Evolutionary conservation across 2,888 invertebrate species (phyloP).

Genomic region (Strigamia maritima): DNA sequence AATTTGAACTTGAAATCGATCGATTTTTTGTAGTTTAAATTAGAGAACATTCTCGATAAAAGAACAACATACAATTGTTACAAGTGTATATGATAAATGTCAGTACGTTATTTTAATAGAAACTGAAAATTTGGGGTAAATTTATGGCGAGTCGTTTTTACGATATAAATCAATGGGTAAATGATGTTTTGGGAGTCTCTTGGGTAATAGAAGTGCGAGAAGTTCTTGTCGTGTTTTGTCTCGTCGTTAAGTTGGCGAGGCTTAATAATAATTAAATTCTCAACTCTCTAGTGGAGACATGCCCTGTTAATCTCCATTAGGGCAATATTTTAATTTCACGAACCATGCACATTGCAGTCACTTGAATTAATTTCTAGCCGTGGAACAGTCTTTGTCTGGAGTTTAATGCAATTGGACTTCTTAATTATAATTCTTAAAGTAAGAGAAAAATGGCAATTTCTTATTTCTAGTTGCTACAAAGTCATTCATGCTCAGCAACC

Average conservation of each 20-base stretch:
- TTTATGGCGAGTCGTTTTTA: neutral
- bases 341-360: conserved; percentile 35
- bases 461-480: conserved; percentile 3
- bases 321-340: conserved; percentile 39
- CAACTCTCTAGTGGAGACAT: conserved; percentile 31
- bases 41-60: neutral
- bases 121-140: neutral
- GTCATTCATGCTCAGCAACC: neutral
- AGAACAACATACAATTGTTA: neutral
- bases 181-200: neutral
- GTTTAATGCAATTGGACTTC: conserved; percentile 35
- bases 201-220: neutral
- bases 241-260: conserved; percentile 27
- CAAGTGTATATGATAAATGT: neutral
- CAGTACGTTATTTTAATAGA: neutral
- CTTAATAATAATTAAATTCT: conserved; percentile 35
- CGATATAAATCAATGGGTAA: neutral
- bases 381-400: conserved; percentile 23
- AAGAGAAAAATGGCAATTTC: conserved; percentile 26
- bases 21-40: neutral
- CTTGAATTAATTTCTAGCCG: conserved; percentile 36
- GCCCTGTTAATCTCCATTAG: conserved; percentile 37
- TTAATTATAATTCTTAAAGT: conserved; percentile 35
- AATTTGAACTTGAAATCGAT: no score
- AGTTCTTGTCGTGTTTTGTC: conserved; percentile 28